Base-by-base conservation (phyloP, 2,113 vertebrate species). In the Apus apus region DNA sequence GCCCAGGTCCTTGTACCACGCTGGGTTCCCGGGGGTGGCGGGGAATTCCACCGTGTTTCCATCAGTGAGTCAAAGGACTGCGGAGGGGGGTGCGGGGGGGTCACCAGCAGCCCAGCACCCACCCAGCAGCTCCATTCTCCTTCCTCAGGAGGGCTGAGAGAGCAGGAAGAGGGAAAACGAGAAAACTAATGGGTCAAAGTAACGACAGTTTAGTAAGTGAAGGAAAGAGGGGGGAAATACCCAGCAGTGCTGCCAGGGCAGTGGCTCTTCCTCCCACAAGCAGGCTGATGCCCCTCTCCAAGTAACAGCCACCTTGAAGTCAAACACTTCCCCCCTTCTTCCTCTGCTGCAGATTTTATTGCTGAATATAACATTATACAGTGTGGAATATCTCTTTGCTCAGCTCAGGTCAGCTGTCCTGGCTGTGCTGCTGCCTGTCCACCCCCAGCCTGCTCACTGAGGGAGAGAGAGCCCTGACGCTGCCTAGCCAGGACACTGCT, bases 321-420 rank as follows among this genome's bases (percentile, higher is more conserved):
- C 66, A 16, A 5, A 18, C 48, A 29, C 34, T 50, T 7, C 16
- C 7, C 4, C 27, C 26, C 5, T 74, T 23, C 29, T 29, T n/a
- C 23, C 38, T 32, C 30, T 54, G 2, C 15, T 21, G 30, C 45
- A 7, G 23, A 19, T 67, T 40, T 22, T 21, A 4, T 3, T 32
- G 67, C 56, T 4, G 26, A 46, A 5, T 14, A 2, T 15, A 2
- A 2, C 14, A 2, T 34, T 17, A 3, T 0, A 12, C 9, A 20
- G 45, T 7, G 0, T 5, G 34, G 38, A 48, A 48, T 48, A 48
- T 48, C 46, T 21, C 20, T 48, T 48, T 22, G 29, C 11, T 20
- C 16, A 17, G 32, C 45, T 40, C 23, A 5, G 88, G 51, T 23
- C 45, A 8, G 29, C 61, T n/a, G 17, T 22, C 30, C 22, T 8